phyloP scores from a whole-genome alignment of 2,113 vertebrate species.

The Connochaetes taurinus region DNA sequence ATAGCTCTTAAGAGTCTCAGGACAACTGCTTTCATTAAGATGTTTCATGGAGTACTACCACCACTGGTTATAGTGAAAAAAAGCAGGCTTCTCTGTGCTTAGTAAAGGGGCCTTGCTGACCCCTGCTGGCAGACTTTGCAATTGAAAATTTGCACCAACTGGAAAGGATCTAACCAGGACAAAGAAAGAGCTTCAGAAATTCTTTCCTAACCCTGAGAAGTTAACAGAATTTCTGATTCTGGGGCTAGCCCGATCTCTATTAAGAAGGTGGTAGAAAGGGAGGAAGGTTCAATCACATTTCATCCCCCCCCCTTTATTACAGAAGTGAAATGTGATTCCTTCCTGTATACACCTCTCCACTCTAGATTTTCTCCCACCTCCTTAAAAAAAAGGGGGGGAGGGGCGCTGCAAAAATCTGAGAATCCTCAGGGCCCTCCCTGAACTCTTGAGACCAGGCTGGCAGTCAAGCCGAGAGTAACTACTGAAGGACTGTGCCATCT shows the following conservation, averaged over 20 bases:
- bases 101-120: conserved; percentile 38
- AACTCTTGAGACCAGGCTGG: conserved; percentile 66
- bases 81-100: not conserved
- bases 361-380: conserved; percentile 50
- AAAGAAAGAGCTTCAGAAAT: conserved; percentile 1
- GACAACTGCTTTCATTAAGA: not conserved
- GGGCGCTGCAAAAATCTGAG: conserved; percentile 47
- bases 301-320: not conserved
- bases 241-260: conserved; percentile 16
- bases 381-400: not conserved
- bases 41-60: not conserved
- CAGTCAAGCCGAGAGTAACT: conserved; percentile 69
- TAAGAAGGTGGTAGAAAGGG: conserved; percentile 28
- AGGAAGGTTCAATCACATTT: conserved; percentile 46
- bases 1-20: not conserved
- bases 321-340: conserved; percentile 47
- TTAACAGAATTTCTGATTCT: not conserved
- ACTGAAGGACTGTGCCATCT: conserved; percentile 69
- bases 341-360: not conserved
- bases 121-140: conserved; percentile 48
- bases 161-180: not conserved
- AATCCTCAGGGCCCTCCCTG: conserved; percentile 69
- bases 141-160: conserved; percentile 15
- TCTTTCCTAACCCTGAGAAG: not conserved
- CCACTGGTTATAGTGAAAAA: not conserved